Evolutionary conservation across 2,113 vertebrate species (phyloP).

Genomic region (Forbesichthys agassizii): DNA sequence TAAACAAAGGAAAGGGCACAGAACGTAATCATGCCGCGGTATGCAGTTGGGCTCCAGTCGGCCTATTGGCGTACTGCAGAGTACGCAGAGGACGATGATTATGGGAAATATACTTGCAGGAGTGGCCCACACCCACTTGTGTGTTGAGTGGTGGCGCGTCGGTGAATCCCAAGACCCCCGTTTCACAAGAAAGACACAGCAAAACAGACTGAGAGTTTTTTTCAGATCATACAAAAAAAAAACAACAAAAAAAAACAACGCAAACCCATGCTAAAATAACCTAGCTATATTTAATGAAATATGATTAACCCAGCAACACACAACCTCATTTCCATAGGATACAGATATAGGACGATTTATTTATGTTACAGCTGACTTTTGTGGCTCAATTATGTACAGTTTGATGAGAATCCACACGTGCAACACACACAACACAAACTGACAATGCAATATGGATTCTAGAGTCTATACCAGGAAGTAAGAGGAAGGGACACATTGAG

Average conservation of each 20-base stretch:
- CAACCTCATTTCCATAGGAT: slow-evolving; percentile 64
- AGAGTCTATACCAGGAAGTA: slow-evolving; percentile 50
- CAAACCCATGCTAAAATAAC: slow-evolving; percentile 59
- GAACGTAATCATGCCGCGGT: slow-evolving; percentile 59
- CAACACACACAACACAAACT: slow-evolving; percentile 53
- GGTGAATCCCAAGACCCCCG: background rate
- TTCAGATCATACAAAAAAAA: background rate
- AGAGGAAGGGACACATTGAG: slow-evolving; percentile 12
- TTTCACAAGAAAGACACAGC: background rate
- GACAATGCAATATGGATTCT: slow-evolving; percentile 61
- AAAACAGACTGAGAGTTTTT: background rate
- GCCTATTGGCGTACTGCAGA: slow-evolving; percentile 41
- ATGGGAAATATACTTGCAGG: slow-evolving; percentile 49
- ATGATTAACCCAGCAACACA: slow-evolving; percentile 61
- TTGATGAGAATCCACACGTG: slow-evolving; percentile 44
- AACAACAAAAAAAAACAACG: slow-evolving; percentile 2
- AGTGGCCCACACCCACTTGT: slow-evolving; percentile 11
- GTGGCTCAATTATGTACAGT: slow-evolving; percentile 60
- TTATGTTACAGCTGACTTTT: slow-evolving; percentile 43
- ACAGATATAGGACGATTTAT: slow-evolving; percentile 65
- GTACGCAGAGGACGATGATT: slow-evolving; percentile 58
- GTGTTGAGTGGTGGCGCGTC: slow-evolving; percentile 9
- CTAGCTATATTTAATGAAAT: slow-evolving; percentile 79
- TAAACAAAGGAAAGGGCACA: slow-evolving; percentile 59
- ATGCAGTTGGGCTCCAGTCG: slow-evolving; percentile 48